These are phyloP conservation scores for Ailuropoda melanoleuca DNA, from an alignment of 2,113 vertebrate species.

Conservation along the genomic window DNA sequence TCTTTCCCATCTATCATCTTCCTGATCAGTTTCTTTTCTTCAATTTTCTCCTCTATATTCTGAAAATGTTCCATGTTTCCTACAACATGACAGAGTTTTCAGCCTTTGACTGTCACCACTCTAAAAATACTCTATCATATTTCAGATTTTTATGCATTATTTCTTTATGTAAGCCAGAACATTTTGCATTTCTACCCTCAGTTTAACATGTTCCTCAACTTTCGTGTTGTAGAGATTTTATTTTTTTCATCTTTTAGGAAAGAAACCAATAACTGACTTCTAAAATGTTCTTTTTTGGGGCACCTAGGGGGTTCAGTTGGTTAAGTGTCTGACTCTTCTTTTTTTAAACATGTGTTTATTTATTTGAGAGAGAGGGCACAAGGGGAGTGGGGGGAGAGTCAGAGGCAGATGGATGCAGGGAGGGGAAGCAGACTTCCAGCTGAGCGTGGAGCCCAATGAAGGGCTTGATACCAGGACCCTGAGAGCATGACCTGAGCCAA, in stretches of 20 bases:
- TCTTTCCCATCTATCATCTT: not conserved
- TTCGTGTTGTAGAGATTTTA: not conserved
- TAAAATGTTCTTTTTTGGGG: not conserved
- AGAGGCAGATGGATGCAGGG: not conserved
- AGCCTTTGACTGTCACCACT: not conserved
- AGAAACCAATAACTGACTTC: not conserved
- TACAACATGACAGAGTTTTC: not conserved
- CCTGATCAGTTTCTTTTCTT: not conserved
- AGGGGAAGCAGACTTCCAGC: not conserved
- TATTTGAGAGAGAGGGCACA: not conserved
- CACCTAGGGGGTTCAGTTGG: not conserved
- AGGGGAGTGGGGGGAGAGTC: not conserved
- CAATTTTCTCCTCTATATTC: not conserved
- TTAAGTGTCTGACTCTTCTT: not conserved
- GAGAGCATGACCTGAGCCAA: not conserved
- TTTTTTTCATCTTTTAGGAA: not conserved
- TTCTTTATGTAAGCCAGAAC: not conserved
- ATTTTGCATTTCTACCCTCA: not conserved
- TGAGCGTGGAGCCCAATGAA: not conserved
- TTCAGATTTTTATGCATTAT: not conserved
- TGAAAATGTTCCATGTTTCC: not conserved
- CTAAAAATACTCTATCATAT: not conserved
- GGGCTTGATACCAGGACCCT: not conserved
- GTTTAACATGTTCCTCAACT: not conserved
- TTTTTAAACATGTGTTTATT: not conserved